A percentile compares a stretch with the other conserved stretches of the same genome.
Evolutionary conservation across 2,797 vertebrate species (phyloP).

Genomic region (Poecile montanus): DNA sequence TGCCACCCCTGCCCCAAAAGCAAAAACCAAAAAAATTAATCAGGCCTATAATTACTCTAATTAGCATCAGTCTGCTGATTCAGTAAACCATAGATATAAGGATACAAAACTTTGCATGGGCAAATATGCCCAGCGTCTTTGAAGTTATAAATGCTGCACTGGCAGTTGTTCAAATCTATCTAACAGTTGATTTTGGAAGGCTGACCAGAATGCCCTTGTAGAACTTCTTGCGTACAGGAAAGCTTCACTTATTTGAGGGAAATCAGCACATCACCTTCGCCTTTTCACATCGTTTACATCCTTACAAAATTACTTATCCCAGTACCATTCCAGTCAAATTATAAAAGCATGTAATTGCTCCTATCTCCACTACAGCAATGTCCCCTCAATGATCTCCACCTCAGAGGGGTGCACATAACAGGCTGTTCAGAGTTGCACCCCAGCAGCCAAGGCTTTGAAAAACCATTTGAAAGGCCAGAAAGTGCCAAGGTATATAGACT

Average conservation of each 20-base stretch:
- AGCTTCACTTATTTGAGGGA: neutral
- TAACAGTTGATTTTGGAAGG: neutral
- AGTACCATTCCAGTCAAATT: neutral
- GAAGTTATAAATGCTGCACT: neutral
- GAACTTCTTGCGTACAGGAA: neutral
- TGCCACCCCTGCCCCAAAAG: rapidly evolving
- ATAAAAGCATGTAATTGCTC: neutral
- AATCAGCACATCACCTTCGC: neutral
- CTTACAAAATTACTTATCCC: neutral
- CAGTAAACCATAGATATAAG: neutral
- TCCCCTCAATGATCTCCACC: neutral
- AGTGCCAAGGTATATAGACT: neutral
- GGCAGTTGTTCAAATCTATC: neutral
- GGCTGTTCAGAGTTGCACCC: neutral
- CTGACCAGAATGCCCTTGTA: neutral
- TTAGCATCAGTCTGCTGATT: neutral
- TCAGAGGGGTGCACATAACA: neutral
- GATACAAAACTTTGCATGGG: neutral
- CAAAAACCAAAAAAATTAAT: neutral
- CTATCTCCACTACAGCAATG: neutral
- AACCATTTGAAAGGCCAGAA: neutral
- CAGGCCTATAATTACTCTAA: neutral
- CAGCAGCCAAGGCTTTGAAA: neutral
- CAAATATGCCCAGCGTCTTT: neutral
- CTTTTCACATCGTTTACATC: neutral